phyloP scores from a whole-genome alignment of 37 sponge, comb jelly and placozoan genomes.

The Tethya wilhelma region DNA sequence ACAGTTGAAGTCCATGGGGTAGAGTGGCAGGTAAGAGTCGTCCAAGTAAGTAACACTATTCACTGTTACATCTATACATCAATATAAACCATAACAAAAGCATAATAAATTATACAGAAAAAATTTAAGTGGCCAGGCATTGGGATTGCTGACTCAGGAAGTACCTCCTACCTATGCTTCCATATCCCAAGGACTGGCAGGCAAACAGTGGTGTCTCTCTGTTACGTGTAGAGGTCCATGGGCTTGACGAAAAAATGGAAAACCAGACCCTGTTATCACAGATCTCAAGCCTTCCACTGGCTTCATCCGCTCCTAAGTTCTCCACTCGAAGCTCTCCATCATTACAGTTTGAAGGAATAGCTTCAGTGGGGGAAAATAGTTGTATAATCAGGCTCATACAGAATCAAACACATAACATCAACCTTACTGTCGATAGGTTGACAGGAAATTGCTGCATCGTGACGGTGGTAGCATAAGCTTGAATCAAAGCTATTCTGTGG shows the following conservation, averaged over 20 bases:
- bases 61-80: neutral
- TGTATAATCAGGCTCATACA: too few species aligned
- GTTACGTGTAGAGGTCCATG: neutral
- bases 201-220: neutral
- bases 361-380: too few species aligned
- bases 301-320: neutral
- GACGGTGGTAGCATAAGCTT: neutral
- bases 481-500: neutral
- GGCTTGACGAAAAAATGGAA: neutral
- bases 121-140: neutral
- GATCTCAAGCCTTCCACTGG: slow-evolving; percentile 1
- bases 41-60: neutral
- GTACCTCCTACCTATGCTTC: neutral
- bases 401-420: too few species aligned
- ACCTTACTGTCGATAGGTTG: neutral
- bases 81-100: neutral
- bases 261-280: neutral
- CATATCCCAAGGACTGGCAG: neutral
- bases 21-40: neutral
- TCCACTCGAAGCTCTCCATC: neutral
- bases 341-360: neutral
- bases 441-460: slow-evolving; percentile 11
- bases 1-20: neutral
- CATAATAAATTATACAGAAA: neutral
- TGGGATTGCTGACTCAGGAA: neutral